Conservation (phyloP, 2,888 invertebrate genomes). For the Calliphora vomitoria region DNA sequence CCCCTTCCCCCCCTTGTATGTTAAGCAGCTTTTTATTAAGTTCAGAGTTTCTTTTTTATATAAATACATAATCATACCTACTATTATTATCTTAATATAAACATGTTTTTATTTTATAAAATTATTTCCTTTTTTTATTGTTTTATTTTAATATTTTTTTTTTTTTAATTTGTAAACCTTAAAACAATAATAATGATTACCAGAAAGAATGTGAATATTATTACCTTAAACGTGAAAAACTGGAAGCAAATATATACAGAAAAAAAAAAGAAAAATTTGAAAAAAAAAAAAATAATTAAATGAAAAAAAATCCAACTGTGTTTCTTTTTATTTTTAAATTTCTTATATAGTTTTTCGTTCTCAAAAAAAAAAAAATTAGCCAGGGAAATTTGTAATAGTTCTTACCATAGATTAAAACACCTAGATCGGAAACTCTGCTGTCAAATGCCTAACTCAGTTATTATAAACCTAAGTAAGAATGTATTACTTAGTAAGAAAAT, state of each 20-base stretch:
- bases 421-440: no score
- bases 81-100: conserved; percentile 42
- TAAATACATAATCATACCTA: conserved; percentile 33
- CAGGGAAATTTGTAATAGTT: no score
- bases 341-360: background rate
- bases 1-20: background rate
- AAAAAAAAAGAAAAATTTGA: conserved; percentile 35
- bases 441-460: no score
- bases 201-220: conserved; percentile 62
- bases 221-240: conserved; percentile 57
- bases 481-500: no score
- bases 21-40: conserved; percentile 62
- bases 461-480: no score
- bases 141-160: conserved; percentile 50
- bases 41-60: conserved; percentile 61
- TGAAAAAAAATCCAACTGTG: conserved; percentile 41
- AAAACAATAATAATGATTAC: conserved; percentile 59
- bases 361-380: no score
- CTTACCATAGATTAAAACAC: no score
- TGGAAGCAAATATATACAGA: conserved; percentile 64
- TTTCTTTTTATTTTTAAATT: conserved; percentile 27
- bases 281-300: conserved; percentile 60
- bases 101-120: conserved; percentile 52
- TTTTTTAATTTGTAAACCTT: conserved; percentile 53
- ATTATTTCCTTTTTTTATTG: conserved; percentile 47